Conservation (phyloP, 2,113 vertebrate species). For the Oceanites oceanicus region DNA sequence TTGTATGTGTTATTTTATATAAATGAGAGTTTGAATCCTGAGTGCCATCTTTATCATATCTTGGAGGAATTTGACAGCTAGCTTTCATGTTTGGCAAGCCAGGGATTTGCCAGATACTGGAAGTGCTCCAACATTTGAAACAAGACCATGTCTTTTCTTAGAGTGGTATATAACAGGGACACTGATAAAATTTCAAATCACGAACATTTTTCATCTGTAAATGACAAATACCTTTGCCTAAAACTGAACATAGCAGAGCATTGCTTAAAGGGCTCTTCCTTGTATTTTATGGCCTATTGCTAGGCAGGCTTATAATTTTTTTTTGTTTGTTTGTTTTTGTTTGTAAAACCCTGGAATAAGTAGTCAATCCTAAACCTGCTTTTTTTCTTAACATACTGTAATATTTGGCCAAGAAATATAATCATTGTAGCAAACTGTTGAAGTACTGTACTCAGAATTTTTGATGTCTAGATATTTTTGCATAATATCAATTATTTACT, state of each 20-base stretch:
- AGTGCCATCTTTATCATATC: constrained; percentile 64
- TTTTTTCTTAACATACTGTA: neutral
- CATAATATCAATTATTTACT: neutral
- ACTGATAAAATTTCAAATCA: constrained; percentile 62
- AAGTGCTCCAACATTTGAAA: constrained; percentile 58
- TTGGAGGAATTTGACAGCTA: constrained; percentile 68
- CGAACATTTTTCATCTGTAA: constrained; percentile 53
- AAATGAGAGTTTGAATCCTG: constrained; percentile 43
- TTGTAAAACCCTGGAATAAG: neutral
- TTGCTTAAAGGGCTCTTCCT: constrained; percentile 52
- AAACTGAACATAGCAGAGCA: constrained; percentile 65
- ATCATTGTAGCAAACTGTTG: neutral
- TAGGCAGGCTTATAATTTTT: neutral
- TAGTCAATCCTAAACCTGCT: neutral
- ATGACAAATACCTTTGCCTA: constrained; percentile 73
- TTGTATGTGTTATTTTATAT: constrained; percentile 53
- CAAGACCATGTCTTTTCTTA: constrained; percentile 52
- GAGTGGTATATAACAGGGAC: constrained; percentile 66
- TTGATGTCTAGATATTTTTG: neutral
- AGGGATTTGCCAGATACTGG: constrained; percentile 68
- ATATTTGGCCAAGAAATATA: neutral
- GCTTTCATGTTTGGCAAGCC: constrained; percentile 55
- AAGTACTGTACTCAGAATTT: neutral
- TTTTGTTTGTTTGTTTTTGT: neutral
- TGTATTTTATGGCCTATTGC: neutral